Evolutionary conservation across 2,113 vertebrate species (phyloP).

Genomic region (Tympanuchus pallidicinctus): DNA sequence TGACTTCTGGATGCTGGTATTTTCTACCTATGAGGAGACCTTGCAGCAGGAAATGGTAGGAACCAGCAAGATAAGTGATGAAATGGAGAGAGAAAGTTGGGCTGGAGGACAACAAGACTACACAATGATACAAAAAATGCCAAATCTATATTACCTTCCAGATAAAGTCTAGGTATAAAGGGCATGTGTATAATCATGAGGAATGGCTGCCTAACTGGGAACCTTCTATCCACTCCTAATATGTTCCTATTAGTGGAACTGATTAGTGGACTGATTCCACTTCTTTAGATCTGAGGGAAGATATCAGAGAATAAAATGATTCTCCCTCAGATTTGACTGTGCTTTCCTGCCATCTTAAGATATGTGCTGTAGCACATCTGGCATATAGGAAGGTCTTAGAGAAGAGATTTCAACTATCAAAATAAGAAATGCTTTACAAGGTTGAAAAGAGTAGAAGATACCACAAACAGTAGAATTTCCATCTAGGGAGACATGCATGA

Average conservation of each 20-base stretch:
- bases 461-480: not conserved
- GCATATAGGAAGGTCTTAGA: not conserved
- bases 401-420: not conserved
- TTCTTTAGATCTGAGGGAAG: not conserved
- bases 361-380: not conserved
- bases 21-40: slow-evolving; percentile 19
- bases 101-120: slow-evolving; percentile 21
- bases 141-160: slow-evolving; percentile 10
- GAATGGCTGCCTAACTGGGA: not conserved
- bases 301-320: not conserved
- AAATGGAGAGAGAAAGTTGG: slow-evolving; percentile 14
- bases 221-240: not conserved
- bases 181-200: not conserved
- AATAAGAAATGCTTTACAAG: not conserved
- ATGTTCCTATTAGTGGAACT: not conserved
- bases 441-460: not conserved
- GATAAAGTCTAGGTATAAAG: slow-evolving; percentile 37
- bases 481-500: not conserved
- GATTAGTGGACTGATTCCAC: not conserved
- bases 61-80: slow-evolving; percentile 12
- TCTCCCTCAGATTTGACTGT: not conserved
- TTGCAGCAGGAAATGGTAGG: not conserved
- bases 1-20: not conserved
- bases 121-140: not conserved
- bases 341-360: not conserved